Evolutionary conservation across 1,140 invertebrate species (phyloP), one percentile per base, ranked within the genome.

Genomic region (Polyergus mexicanus): DNA sequence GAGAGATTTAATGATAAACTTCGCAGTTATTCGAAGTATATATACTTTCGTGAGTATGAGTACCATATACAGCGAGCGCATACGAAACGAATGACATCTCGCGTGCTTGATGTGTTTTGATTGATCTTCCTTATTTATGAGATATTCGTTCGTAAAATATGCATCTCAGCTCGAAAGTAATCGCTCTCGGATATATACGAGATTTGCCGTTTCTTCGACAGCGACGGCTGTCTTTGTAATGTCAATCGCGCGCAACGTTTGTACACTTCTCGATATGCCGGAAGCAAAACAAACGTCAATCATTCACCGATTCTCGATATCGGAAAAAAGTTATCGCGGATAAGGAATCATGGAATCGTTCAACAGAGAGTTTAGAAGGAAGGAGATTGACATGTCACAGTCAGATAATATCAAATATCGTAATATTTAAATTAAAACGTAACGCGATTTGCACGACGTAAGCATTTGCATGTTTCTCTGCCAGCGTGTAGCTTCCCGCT

Each of bases 1-100:
- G 71, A 93, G 38, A 83, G 92, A 93, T 93, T 78, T 54, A 35
- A 89, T 76, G 92, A 93, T 93, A 92, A 93, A 88, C 75, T 60
- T 74, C 8, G 56, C 84, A 66, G 87, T 85, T 38, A 44, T 10
- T 68, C 25, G 35, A 78, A 54, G 2, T 44, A 44, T 11, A 44
- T 11, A 28, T 38, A 13, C 7, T 75, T 10, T 4, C 54, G 22
- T 6, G 16, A 1, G 2, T 54, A 54, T 77, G 62, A 35, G 28
- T 6, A n/a, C n/a, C n/a, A n/a, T n/a, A 81, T 32, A 51, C 2
- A 41, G 5, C 0, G 25, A 13, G 0, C 3, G 28, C 5, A 63
- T 44, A 2, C 4, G 19, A 77, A 47, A 38, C 32, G 35, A 8
- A 41, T 25, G 44, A 22, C 19, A 38, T 28, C 0, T 10, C 7